Percentiles rank a stretch among this genome's conserved stretches.
phyloP scores from a whole-genome alignment of 2,113 vertebrate species.

The Semicossyphus pulcher region DNA sequence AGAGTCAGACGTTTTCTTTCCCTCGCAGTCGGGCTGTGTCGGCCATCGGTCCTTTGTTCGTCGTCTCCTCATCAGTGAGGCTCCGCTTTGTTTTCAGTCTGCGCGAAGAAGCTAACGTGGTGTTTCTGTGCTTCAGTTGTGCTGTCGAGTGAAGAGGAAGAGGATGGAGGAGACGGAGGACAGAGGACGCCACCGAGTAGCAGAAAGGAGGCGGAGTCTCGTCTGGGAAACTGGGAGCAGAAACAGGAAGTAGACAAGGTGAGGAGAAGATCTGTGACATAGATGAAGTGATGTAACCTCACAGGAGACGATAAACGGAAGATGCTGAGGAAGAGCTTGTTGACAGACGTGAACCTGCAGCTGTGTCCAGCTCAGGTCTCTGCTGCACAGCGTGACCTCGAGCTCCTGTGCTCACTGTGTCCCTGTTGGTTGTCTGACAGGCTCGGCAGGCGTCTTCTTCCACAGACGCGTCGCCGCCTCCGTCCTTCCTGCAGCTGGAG shows the following conservation, averaged over 20 bases:
- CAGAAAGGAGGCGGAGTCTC: not conserved
- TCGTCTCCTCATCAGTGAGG: no score
- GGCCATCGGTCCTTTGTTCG: no score
- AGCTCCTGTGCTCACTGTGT: not conserved
- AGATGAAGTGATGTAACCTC: no score
- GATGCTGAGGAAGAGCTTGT: no score
- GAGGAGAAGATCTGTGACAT: not conserved
- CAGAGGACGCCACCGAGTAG: not conserved
- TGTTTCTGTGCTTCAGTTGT: constrained; percentile 66
- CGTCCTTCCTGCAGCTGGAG: constrained; percentile 72
- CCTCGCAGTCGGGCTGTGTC: no score
- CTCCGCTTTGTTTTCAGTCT: no score
- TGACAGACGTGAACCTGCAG: no score
- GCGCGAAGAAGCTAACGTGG: not conserved
- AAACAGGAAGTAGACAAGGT: constrained; percentile 16
- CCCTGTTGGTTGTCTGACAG: constrained; percentile 16
- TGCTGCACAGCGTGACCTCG: no score
- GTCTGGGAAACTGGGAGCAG: not conserved
- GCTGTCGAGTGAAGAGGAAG: constrained; percentile 80
- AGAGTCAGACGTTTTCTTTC: no score
- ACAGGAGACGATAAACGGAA: no score
- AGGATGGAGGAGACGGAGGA: constrained; percentile 6
- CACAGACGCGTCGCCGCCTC: not conserved
- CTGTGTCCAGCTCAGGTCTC: no score
- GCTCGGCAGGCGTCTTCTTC: not conserved